A percentile compares a stretch with the other conserved stretches of the same genome.
Evolutionary conservation across 1,140 invertebrate genomes (phyloP).

Genomic region (Gerris buenoi): DNA sequence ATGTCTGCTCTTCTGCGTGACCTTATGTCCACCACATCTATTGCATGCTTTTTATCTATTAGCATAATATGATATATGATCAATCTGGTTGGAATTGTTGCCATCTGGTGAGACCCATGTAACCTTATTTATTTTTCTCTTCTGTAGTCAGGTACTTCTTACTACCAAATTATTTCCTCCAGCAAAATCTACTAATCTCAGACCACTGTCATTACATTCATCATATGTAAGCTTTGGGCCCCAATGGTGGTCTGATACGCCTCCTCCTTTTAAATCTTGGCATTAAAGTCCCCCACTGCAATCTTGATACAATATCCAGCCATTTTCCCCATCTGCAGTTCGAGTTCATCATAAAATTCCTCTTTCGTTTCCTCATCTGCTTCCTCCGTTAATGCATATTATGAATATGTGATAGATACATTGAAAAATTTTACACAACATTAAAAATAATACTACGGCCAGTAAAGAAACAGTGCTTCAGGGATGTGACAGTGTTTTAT

Average conservation of each 20-base stretch:
- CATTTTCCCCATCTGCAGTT: background rate
- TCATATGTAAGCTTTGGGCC: background rate
- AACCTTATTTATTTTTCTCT: background rate
- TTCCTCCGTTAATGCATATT: conserved; percentile 15
- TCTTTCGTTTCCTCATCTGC: conserved; percentile 15
- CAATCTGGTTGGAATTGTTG: background rate
- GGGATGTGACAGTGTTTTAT: too few relatives aligned
- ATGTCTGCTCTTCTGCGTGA: too few relatives aligned
- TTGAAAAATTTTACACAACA: conserved; percentile 10
- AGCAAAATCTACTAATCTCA: background rate
- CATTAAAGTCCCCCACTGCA: conserved; percentile 14
- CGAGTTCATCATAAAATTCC: conserved; percentile 12
- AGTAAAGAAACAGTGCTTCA: too few relatives aligned
- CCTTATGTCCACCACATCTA: background rate
- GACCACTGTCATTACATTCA: background rate
- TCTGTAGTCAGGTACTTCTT: background rate
- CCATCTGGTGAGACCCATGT: background rate
- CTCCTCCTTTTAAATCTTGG: background rate
- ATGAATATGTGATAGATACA: conserved; percentile 8
- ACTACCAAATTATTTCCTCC: background rate
- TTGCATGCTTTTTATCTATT: background rate
- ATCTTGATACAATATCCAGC: conserved; percentile 10
- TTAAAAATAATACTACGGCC: too few relatives aligned
- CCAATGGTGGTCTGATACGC: background rate
- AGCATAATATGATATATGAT: too few relatives aligned